Conservation (phyloP, 2,797 vertebrate species). For the Urosaurus nigricauda region DNA sequence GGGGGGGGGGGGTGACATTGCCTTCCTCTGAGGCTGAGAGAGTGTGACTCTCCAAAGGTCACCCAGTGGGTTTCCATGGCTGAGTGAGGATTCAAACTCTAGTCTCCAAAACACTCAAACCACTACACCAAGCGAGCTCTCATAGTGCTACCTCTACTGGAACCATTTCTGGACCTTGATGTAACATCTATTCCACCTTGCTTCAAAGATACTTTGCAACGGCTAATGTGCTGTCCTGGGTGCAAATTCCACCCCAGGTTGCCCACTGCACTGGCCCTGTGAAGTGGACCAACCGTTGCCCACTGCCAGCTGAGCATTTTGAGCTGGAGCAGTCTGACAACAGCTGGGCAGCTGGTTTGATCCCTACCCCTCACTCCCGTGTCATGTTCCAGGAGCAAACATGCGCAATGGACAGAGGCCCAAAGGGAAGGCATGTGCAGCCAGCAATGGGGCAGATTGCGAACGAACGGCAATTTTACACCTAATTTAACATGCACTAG, state of each 20-base stretch:
- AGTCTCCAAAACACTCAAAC: too few relatives aligned
- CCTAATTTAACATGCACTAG: conserved; percentile 54
- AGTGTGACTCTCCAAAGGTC: too few relatives aligned
- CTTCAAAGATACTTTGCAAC: neutral
- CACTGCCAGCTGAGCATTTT: neutral
- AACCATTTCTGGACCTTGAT: neutral
- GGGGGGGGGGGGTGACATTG: too few relatives aligned
- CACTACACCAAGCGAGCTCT: rapidly evolving
- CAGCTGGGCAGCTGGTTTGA: conserved; percentile 38
- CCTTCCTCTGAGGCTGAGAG: too few relatives aligned
- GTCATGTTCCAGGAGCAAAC: neutral
- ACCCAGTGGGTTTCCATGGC: too few relatives aligned
- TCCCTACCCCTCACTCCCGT: neutral
- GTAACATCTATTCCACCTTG: neutral
- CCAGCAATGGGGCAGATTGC: conserved; percentile 4
- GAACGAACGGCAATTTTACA: conserved; percentile 58
- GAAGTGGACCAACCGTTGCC: conserved; percentile 8
- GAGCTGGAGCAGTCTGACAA: neutral
- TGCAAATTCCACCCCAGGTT: rapidly evolving
- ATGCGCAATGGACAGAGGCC: neutral
- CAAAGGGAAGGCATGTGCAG: conserved; percentile 1
- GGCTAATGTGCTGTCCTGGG: neutral
- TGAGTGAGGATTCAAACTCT: too few relatives aligned
- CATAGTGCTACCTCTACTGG: neutral
- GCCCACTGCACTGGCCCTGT: neutral